Base-by-base conservation (phyloP, 2,797 vertebrate genomes). In the Pangasius sanitwongsei region DNA sequence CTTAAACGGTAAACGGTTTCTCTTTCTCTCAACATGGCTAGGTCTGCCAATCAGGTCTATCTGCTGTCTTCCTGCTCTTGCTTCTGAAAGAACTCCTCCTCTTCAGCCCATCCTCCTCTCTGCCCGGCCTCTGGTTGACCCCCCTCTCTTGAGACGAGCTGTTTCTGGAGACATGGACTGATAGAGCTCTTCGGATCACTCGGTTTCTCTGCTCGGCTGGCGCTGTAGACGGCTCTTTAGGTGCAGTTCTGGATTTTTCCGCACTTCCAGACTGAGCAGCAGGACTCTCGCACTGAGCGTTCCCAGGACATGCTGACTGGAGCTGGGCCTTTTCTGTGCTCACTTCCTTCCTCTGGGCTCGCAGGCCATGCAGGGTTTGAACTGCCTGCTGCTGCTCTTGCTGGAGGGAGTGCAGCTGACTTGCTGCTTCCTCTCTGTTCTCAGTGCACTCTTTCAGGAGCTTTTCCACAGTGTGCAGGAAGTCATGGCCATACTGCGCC, bases 61-160 rank as follows among this genome's bases (percentile, higher is more conserved):
- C 65, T 83, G 25, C 89, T 72, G 78, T 83, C 74, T 90, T 94
- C 80, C 91, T 89, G 69, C 90, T 93, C 86, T 92, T 92, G 70
- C 88, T 93, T 72, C 88, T 92, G 6, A 81, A 88, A 69, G 88
- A 89, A 86, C 63, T 31, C 55, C 69, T 70, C 84, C 57, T 89
- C 83, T 93, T 93, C 55, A 88, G 87, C 77, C 85, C 91, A 59
- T 90, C 91, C 77, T 90, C 91, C 74, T 93, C 91, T 95, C 94
- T 94, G 92, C 93, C 90, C 88, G 92, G 92, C 94, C 95, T 93
- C 92, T 95, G 91, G 34, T 31, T 94, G 94, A 94, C 94, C 93
- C 87, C 37, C 87, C 93, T 90, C 86, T 91, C 89, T 87, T 92
- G 92, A 87, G 92, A 87, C 41, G 81, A 37, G 57, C 72, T 88